Base-by-base conservation (phyloP, 2,888 invertebrate genomes). In the Pachliopta kotzebuea region DNA sequence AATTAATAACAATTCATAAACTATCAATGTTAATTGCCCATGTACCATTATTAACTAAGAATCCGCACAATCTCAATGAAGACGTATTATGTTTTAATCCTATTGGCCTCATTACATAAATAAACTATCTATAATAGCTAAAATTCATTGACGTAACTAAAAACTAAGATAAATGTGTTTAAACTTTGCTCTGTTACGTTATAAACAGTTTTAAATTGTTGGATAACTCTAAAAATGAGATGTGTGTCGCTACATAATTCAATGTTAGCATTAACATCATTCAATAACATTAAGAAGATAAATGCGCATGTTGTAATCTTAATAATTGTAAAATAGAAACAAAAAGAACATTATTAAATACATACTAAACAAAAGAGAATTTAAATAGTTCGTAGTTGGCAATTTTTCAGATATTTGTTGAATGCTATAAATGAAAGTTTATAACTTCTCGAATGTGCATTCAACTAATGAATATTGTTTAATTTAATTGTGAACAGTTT, bases 381-480 rank as follows among this genome's bases (percentile, higher is more conserved):
- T 31, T 9, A 4, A 26, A 26, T 26, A 26, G 26, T 26, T 26
- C 26, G 42, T 3, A 49, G 7, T n/a, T 0, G 9, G 49, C n/a
- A n/a, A n/a, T 20, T 49, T n/a, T 20, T 49, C n/a, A 20, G 9
- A 9, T 49, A 20, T n/a, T 49, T 20, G 7, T 8, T 20, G 20
- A 49, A 49, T 49, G 4, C 37, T 37, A 60, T 60, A 20, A 60
- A 31, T 60, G 37, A 29, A 60, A 37, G n/a, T 23, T 53, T 53
- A 37, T 3, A 4, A 14, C 20, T 49, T 1, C 0, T 9, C 4
- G 20, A 63, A 56, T 31, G 57, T 63, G 61, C 54, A 50, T 50
- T 54, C 29, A 23, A 23, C 4, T 63, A 55, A 67, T 64, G 70
- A 69, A 69, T 63, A 65, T 68, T 64, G 56, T 58, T 49, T 24